Conservation (phyloP, 1,140 invertebrate species). For the Scaptomyza montana region DNA sequence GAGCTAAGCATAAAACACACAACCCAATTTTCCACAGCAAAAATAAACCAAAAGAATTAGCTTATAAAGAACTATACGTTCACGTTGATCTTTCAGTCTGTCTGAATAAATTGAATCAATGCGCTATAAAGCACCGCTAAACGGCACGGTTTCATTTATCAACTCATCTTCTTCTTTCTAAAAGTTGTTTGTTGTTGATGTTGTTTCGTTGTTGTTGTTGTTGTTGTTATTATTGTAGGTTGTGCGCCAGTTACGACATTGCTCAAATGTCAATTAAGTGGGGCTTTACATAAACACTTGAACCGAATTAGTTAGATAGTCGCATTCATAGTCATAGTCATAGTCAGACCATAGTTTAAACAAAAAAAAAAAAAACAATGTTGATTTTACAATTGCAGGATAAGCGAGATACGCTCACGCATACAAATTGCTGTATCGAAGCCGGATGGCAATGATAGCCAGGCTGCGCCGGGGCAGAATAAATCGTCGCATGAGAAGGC, state of each 20-base stretch:
- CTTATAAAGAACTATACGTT: constrained; percentile 55
- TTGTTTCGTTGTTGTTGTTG: not conserved
- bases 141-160: constrained; percentile 37
- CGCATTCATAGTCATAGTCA: constrained; percentile 5
- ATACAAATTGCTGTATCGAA: constrained; percentile 61
- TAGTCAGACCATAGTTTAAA: constrained; percentile 2
- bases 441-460: constrained; percentile 37
- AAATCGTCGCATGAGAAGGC: constrained; percentile 64
- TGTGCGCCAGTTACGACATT: constrained; percentile 48
- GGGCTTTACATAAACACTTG: constrained; percentile 73
- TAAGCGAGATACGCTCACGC: constrained; percentile 61
- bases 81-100: constrained; percentile 21
- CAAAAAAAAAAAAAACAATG: constrained; percentile 20
- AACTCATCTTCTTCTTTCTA: not conserved
- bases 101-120: constrained; percentile 71
- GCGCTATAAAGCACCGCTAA: constrained; percentile 56
- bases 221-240: constrained; percentile 1
- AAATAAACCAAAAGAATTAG: constrained; percentile 42
- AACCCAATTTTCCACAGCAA: constrained; percentile 38
- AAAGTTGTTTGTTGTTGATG: not conserved
- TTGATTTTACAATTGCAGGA: constrained; percentile 42
- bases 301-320: constrained; percentile 56
- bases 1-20: constrained; percentile 19
- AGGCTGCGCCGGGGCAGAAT: constrained; percentile 23
- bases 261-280: constrained; percentile 79